Conservation (phyloP, 2,797 vertebrate species). For the Rhabdophis nuchalis region DNA sequence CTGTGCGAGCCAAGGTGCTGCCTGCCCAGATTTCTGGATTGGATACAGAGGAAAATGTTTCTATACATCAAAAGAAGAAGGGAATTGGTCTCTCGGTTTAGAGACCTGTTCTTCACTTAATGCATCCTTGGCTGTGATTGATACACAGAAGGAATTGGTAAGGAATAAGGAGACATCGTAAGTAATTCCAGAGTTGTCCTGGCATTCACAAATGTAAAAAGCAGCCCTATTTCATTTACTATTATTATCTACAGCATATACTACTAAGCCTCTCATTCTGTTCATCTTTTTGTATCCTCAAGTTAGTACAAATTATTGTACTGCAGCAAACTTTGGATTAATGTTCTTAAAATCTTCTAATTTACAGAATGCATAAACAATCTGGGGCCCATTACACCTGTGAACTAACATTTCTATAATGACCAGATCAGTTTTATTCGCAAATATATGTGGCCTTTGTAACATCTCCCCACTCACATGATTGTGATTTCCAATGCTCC, state of each 20-base stretch:
- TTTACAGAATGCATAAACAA: too few relatives aligned
- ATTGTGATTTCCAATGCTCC: too few relatives aligned
- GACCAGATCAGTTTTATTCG: too few relatives aligned
- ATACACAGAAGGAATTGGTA: not conserved
- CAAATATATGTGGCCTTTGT: too few relatives aligned
- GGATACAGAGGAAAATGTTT: conserved; percentile 24
- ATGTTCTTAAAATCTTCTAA: too few relatives aligned
- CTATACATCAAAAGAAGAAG: not conserved
- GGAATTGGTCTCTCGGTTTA: not conserved
- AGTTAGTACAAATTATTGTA: too few relatives aligned
- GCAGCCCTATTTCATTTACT: not conserved
- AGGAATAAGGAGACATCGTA: not conserved
- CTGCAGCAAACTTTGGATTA: too few relatives aligned
- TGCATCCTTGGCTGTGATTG: conserved; percentile 2
- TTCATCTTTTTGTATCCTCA: too few relatives aligned
- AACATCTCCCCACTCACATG: too few relatives aligned
- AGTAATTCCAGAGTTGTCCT: not conserved
- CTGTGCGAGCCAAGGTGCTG: not conserved
- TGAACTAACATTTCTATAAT: too few relatives aligned
- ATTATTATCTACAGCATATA: not conserved
- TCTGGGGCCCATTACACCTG: too few relatives aligned
- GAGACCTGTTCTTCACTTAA: not conserved
- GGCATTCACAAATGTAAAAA: not conserved
- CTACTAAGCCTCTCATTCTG: too few relatives aligned
- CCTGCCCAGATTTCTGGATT: conserved; percentile 6